These are phyloP conservation scores for Ardeotis arabs DNA, from an alignment of 2,113 vertebrate genomes.

Conservation along the genomic window DNA sequence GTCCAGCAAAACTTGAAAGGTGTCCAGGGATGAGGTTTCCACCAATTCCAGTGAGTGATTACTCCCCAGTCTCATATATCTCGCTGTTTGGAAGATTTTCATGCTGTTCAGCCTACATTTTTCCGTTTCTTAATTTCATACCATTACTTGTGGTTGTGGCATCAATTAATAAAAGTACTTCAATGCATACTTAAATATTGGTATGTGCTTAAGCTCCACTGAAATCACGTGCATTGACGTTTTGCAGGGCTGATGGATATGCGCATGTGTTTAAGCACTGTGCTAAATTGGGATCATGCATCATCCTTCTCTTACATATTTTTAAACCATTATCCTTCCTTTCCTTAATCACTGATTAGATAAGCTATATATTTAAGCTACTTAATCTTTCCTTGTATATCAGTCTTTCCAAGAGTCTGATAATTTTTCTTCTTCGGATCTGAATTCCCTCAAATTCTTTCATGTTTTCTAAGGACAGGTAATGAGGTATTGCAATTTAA, in stretches of 20 bases:
- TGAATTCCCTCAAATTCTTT: not conserved
- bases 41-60: constrained; percentile 44
- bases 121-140: constrained; percentile 36
- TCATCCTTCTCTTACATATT: constrained; percentile 4
- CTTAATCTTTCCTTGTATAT: constrained; percentile 20
- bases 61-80: not conserved
- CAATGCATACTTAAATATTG: not conserved
- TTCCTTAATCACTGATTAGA: constrained; percentile 45
- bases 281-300: not conserved
- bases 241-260: not conserved
- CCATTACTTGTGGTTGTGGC: not conserved
- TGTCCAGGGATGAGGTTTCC: constrained; percentile 39
- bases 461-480: not conserved
- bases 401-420: not conserved
- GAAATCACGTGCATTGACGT: not conserved
- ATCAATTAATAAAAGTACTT: constrained; percentile 35
- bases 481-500: constrained; percentile 35
- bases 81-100: not conserved
- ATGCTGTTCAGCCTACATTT: constrained; percentile 28
- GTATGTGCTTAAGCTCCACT: not conserved
- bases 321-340: constrained; percentile 17
- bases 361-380: constrained; percentile 32
- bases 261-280: not conserved
- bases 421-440: not conserved
- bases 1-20: constrained; percentile 24